phyloP scores from a whole-genome alignment of 2,797 vertebrate genomes.

The Acrossocheilus fasciatus region DNA sequence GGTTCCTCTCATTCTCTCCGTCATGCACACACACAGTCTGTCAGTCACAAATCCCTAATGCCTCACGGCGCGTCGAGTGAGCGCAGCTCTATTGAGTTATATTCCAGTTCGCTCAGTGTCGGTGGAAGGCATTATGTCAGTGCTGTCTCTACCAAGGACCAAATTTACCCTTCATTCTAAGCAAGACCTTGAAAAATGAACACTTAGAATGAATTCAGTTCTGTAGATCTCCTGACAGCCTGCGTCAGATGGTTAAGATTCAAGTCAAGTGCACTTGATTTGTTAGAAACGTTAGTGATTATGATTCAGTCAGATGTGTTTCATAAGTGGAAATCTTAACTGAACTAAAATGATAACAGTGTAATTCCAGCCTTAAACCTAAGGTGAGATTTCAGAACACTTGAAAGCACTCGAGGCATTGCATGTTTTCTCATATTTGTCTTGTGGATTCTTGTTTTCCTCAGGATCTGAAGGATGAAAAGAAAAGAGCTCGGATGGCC shows the following conservation, averaged over 20 bases:
- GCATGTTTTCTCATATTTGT: conserved; percentile 12
- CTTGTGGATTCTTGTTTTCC: conserved; percentile 12
- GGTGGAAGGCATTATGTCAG: conserved; percentile 33
- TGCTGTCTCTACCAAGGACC: conserved; percentile 23
- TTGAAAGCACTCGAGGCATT: conserved; percentile 23
- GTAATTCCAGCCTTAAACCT: neutral
- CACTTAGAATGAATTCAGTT: neutral
- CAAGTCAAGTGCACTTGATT: conserved; percentile 33
- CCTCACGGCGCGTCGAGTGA: conserved; percentile 5
- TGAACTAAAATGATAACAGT: neutral
- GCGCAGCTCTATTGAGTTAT: conserved; percentile 44
- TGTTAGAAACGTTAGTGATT: neutral
- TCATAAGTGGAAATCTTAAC: conserved; percentile 12
- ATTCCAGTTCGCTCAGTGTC: conserved; percentile 16
- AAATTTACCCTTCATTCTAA: conserved; percentile 33
- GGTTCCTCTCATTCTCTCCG: conserved; percentile 38
- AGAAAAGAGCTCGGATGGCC: conserved; percentile 97
- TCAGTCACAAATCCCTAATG: conserved; percentile 39
- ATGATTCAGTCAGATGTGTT: neutral
- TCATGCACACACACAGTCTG: conserved; percentile 20
- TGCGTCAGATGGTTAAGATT: conserved; percentile 17
- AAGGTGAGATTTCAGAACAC: neutral
- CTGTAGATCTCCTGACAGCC: conserved; percentile 7
- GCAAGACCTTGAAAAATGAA: conserved; percentile 32
- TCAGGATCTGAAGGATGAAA: conserved; percentile 98